A percentile compares a stretch with the other conserved stretches of the same genome.
phyloP scores from a whole-genome alignment of 2,888 invertebrate genomes.

The Hydraecia micacea region DNA sequence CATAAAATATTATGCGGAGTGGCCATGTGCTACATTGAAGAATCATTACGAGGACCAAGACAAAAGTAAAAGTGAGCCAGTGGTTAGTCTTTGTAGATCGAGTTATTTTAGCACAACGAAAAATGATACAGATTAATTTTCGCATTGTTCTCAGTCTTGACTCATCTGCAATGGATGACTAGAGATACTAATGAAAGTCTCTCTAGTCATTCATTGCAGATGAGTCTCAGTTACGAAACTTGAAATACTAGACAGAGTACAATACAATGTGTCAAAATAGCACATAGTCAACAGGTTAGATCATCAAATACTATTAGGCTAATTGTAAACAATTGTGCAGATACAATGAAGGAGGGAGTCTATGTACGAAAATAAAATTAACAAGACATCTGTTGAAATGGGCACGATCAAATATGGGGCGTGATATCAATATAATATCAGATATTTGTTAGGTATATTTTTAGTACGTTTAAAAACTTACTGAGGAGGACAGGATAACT shows the following conservation, averaged over 20 bases:
- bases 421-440: slow-evolving; percentile 24
- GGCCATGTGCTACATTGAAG: slow-evolving; percentile 28
- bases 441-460: slow-evolving; percentile 5
- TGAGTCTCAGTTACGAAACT: slow-evolving; percentile 13
- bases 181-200: slow-evolving; percentile 1
- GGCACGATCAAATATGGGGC: slow-evolving; percentile 33
- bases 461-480: not conserved
- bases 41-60: slow-evolving; percentile 23
- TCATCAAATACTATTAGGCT: slow-evolving; percentile 63
- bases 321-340: slow-evolving; percentile 66
- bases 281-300: slow-evolving; percentile 55
- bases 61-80: slow-evolving; percentile 39
- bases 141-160: slow-evolving; percentile 29
- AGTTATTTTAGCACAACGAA: slow-evolving; percentile 26
- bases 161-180: not conserved
- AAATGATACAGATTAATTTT: slow-evolving; percentile 28
- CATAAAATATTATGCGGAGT: not conserved
- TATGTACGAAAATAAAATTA: slow-evolving; percentile 56
- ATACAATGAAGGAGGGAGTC: slow-evolving; percentile 39
- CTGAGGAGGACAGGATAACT: not conserved
- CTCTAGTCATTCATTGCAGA: not conserved
- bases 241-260: slow-evolving; percentile 10
- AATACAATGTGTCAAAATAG: slow-evolving; percentile 8
- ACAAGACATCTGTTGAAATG: slow-evolving; percentile 33
- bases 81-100: slow-evolving; percentile 16